phyloP scores from a whole-genome alignment of 2,888 invertebrate genomes.

The Andrena bucephala region DNA sequence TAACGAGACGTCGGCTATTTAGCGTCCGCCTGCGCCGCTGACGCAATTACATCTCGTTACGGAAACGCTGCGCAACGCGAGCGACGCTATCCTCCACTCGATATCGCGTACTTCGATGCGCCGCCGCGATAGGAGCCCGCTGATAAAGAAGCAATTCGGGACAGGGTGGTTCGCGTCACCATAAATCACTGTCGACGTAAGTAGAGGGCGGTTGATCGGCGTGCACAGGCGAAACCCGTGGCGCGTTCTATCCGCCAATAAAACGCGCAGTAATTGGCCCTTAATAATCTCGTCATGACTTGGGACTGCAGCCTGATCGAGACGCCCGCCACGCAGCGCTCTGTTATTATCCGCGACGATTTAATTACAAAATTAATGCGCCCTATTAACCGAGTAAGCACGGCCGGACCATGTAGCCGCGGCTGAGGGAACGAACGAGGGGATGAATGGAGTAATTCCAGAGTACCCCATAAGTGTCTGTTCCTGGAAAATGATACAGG shows the following conservation, averaged over 20 bases:
- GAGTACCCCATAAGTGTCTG: slow-evolving; percentile 14
- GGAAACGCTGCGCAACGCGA: slow-evolving; percentile 17
- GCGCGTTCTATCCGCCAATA: slow-evolving; percentile 79
- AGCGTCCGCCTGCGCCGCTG: slow-evolving; percentile 18
- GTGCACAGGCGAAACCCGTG: slow-evolving; percentile 65
- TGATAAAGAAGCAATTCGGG: slow-evolving; percentile 73
- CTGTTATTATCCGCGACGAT: slow-evolving; percentile 84
- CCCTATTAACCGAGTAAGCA: slow-evolving; percentile 75
- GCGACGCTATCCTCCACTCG: neutral
- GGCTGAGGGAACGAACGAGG: neutral
- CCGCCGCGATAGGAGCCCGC: slow-evolving; percentile 33
- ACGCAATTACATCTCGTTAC: slow-evolving; percentile 49
- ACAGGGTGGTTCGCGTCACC: slow-evolving; percentile 62
- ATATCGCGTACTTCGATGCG: neutral
- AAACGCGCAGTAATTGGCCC: slow-evolving; percentile 81
- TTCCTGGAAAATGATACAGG: slow-evolving; percentile 40
- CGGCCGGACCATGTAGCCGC: slow-evolving; percentile 7
- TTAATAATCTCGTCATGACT: slow-evolving; percentile 85
- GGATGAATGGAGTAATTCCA: slow-evolving; percentile 25
- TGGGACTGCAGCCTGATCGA: slow-evolving; percentile 80
- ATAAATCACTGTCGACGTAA: slow-evolving; percentile 83
- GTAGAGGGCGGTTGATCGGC: slow-evolving; percentile 80
- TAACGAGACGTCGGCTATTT: slow-evolving; percentile 69
- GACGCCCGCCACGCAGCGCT: slow-evolving; percentile 69
- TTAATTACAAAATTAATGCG: slow-evolving; percentile 84